These are phyloP conservation scores for Origma solitaria DNA, from an alignment of 2,113 vertebrate species.

Conservation along the genomic window DNA sequence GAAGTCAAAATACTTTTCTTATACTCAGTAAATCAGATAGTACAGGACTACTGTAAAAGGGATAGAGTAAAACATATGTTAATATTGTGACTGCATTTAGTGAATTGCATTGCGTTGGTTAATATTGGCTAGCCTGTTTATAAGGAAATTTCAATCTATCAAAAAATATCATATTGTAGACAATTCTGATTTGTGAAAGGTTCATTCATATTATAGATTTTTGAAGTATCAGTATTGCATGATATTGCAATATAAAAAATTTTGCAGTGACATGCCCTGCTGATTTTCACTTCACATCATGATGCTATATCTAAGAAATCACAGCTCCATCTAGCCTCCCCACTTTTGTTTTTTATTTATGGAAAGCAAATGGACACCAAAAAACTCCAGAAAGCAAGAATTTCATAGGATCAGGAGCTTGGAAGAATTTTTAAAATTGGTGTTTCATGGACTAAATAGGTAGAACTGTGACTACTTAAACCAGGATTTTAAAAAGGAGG, in stretches of 20 bases:
- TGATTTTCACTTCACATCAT: slow-evolving; percentile 63
- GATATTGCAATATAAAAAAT: slow-evolving; percentile 49
- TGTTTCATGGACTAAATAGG: slow-evolving; percentile 31
- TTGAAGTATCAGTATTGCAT: slow-evolving; percentile 59
- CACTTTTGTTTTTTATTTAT: slow-evolving; percentile 11
- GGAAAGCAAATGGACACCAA: slow-evolving; percentile 39
- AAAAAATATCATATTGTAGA: slow-evolving; percentile 47
- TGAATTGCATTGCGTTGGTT: background rate
- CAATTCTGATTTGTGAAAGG: slow-evolving; percentile 2
- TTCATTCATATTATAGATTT: slow-evolving; percentile 58
- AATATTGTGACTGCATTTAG: slow-evolving; percentile 8
- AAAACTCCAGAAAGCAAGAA: slow-evolving; percentile 39
- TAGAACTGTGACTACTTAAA: background rate
- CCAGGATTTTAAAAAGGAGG: background rate
- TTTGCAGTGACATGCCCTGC: slow-evolving; percentile 48
- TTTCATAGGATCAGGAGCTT: slow-evolving; percentile 43
- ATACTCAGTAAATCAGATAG: slow-evolving; percentile 10
- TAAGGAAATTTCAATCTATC: slow-evolving; percentile 52
- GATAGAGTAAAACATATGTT: background rate
- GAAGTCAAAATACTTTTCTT: slow-evolving; percentile 11
- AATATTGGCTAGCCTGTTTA: slow-evolving; percentile 1
- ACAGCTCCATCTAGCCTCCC: background rate
- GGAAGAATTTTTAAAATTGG: slow-evolving; percentile 44
- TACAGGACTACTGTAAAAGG: slow-evolving; percentile 14
- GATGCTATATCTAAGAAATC: slow-evolving; percentile 58